Base-by-base conservation (phyloP, 2,888 invertebrate genomes). In the Malthinus flaveolus region DNA sequence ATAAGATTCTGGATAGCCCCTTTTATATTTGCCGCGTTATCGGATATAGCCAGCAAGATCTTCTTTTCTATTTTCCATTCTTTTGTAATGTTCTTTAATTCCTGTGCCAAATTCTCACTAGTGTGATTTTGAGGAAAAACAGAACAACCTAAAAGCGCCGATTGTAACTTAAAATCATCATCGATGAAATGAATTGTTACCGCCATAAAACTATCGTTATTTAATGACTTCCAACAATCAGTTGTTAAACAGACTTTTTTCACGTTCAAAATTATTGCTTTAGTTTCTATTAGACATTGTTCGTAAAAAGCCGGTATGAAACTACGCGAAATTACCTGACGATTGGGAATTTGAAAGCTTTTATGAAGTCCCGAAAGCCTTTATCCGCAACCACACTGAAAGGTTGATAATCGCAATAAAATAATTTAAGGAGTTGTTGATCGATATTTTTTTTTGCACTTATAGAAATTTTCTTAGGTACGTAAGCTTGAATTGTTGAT, bases 211-310 rank as follows among this genome's bases (percentile, higher is more conserved):
- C 56, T 67, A 48, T 73, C 71, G 15, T 59, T 66, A 49, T 65
- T 71, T 7, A 50, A 11, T 7, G 72, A 74, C 8, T 71, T 71
- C 72, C 73, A 72, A 49, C 67, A 66, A 56, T 74, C 73, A 3
- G 70, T 71, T 32, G 73, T 73, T 32, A 73, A n/a, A 68, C 62
- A 49, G 52, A 52, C 34, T 58, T 9, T 6, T 23, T 36, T 36
- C 23, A n/a, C 13, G 13, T 7, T 4, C 1, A 1, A 8, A 7
- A 23, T 9, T 1, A 36, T 9, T 36, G 10, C 31, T 13, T 11
- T 35, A 4, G 39, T 31, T 15, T n/a, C 39, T 32, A 10, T 7
- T 12, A 49, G 3, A 13, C 49, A 49, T 34, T 6, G 5, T 11
- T 49, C 39, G 8, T 49, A 49, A 12, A 13, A 10, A 15, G 23